Evolutionary conservation across 2,113 vertebrate species (phyloP), one percentile per base, ranked within the genome.

Genomic region (Xiphorhynchus elegans): DNA sequence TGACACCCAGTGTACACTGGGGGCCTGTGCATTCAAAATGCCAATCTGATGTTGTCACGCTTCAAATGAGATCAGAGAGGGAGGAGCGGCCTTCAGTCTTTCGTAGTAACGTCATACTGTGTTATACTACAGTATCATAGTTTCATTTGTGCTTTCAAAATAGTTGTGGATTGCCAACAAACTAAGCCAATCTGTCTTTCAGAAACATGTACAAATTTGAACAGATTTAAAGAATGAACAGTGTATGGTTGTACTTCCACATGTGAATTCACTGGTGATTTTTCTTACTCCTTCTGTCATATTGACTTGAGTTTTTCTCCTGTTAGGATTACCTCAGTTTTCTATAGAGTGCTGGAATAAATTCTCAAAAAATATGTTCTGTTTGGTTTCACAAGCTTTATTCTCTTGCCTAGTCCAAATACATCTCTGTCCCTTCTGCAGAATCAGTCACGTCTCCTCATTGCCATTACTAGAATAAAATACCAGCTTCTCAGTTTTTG

Each of bases 311-410:
- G n/a, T 92, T 90, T 55, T 64, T 19, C 33, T 89, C 16, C 56
- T 92, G 29, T 90, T 64, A 75, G 70, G 23, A 20, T 97, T 96
- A 89, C 89, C 92, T 95, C 95, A 94, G 86, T 73, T 95, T 97
- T 94, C 91, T 92, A 26, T 86, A 25, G 87, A 79, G 20, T 42
- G 24, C 26, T 91, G 92, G 26, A 96, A 97, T 97, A 96, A 97
- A 97, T 73, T 88, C 26, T 83, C 40, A 89, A 74, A 87, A 88
- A 93, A 14, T 25, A 64, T 15, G 7, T 62, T 89, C 31, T 33
- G 37, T 81, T 88, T 95, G 58, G 73, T 85, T 90, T 91, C 2
- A 1, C 11, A 44, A 47, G n/a, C 28, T 94, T 92, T 74, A 18
- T 84, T 93, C 31, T 90, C 62, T 67, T 83, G 16, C 35, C 6